These are phyloP conservation scores for Dufourea novaeangliae DNA, from an alignment of 1,140 invertebrate species.

Conservation along the genomic window DNA sequence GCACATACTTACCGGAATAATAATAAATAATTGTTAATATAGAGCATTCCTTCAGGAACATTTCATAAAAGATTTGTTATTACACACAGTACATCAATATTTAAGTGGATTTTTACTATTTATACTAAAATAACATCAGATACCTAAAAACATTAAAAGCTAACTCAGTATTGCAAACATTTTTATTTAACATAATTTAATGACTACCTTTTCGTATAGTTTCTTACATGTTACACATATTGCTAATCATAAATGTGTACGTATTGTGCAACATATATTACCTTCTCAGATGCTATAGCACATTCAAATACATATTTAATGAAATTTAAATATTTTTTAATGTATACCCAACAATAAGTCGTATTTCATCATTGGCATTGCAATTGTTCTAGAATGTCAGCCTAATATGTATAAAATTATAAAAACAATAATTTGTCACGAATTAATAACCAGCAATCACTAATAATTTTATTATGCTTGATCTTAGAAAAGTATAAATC, in stretches of 20 bases:
- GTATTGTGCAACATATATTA: neutral
- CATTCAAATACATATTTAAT: conserved; percentile 5
- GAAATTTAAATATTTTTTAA: conserved; percentile 8
- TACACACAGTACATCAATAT: too few species aligned
- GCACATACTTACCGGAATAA: too few species aligned
- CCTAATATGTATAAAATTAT: conserved; percentile 30
- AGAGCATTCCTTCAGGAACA: too few species aligned
- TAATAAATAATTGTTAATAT: too few species aligned
- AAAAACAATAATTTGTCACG: conserved; percentile 33
- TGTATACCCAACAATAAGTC: conserved; percentile 12
- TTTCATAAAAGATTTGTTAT: neutral
- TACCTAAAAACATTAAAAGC: too few species aligned
- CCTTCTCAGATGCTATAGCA: neutral
- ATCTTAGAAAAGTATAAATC: neutral
- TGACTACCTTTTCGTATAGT: neutral
- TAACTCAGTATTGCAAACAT: too few species aligned
- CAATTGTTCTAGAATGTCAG: neutral
- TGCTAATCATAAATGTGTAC: neutral
- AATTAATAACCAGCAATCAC: neutral
- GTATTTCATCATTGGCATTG: conserved; percentile 17
- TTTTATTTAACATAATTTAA: conserved; percentile 26
- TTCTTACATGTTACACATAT: conserved; percentile 21
- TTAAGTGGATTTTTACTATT: neutral
- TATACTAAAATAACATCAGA: neutral
- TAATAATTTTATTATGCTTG: neutral